Percentiles rank a stretch among this genome's conserved stretches.
These are phyloP conservation scores for Grammomys surdaster DNA, from an alignment of 2,113 vertebrate species.

Conservation along the genomic window DNA sequence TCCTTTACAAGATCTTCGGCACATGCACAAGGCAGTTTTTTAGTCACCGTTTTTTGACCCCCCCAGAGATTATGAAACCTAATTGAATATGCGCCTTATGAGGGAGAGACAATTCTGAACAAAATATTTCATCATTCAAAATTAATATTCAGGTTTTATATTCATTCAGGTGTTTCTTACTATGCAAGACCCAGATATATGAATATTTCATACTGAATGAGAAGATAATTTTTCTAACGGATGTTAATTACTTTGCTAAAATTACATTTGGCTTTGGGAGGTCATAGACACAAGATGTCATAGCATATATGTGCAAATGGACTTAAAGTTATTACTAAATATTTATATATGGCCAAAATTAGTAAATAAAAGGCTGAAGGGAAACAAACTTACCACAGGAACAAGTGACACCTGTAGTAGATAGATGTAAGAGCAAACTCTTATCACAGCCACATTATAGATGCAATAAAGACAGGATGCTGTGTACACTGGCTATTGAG, in stretches of 20 bases:
- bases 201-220: slow-evolving; percentile 68
- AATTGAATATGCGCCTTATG: slow-evolving; percentile 26
- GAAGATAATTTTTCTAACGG: slow-evolving; percentile 54
- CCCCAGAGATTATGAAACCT: not conserved
- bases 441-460: not conserved
- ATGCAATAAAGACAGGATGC: not conserved
- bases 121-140: slow-evolving; percentile 42
- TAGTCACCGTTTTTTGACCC: not conserved
- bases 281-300: not conserved
- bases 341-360: not conserved
- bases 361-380: not conserved
- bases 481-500: not conserved
- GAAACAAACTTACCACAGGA: not conserved
- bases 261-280: slow-evolving; percentile 22
- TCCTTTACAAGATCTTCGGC: not conserved
- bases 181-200: slow-evolving; percentile 48
- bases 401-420: too few relatives aligned
- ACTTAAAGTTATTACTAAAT: not conserved
- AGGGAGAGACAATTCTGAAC: not conserved
- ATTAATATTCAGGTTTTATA: slow-evolving; percentile 34
- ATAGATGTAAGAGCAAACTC: not conserved
- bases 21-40: not conserved
- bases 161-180: slow-evolving; percentile 45
- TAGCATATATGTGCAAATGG: not conserved
- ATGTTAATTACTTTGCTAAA: slow-evolving; percentile 66